Percentiles rank a stretch among this genome's conserved stretches.
phyloP scores from a whole-genome alignment of 2,113 vertebrate genomes.

The Euleptes europaea region DNA sequence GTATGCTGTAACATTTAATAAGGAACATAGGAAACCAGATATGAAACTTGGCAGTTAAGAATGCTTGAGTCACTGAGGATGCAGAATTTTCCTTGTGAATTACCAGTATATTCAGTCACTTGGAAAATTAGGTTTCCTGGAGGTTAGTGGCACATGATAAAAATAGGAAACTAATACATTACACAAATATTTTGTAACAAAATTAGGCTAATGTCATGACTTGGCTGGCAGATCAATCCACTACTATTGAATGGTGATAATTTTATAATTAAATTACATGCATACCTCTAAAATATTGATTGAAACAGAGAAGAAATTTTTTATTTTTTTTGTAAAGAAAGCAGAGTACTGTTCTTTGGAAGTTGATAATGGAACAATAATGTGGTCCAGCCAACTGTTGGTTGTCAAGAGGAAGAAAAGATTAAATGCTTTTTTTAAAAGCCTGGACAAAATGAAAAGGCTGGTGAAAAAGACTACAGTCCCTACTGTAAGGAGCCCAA shows the following conservation, averaged over 20 bases:
- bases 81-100: constrained; percentile 52
- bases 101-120: constrained; percentile 49
- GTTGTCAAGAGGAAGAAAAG: constrained; percentile 45
- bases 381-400: constrained; percentile 36
- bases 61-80: constrained; percentile 38
- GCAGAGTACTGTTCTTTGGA: constrained; percentile 49
- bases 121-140: constrained; percentile 52
- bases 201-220: constrained; percentile 2
- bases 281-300: too few relatives aligned
- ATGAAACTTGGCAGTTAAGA: constrained; percentile 46
- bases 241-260: constrained; percentile 33
- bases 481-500: constrained; percentile 33
- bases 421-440: constrained; percentile 33
- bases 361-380: constrained; percentile 41
- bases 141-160: constrained; percentile 55
- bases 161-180: constrained; percentile 36
- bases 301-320: constrained; percentile 38
- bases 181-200: constrained; percentile 41
- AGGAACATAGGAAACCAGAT: constrained; percentile 45
- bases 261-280: constrained; percentile 19
- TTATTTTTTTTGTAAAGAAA: constrained; percentile 43
- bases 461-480: constrained; percentile 52
- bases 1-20: constrained; percentile 46
- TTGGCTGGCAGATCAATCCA: constrained; percentile 24
- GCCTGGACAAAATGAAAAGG: constrained; percentile 56